These are phyloP conservation scores for Stegana nigrithorax DNA, from an alignment of 2,888 invertebrate genomes.

Conservation along the genomic window DNA sequence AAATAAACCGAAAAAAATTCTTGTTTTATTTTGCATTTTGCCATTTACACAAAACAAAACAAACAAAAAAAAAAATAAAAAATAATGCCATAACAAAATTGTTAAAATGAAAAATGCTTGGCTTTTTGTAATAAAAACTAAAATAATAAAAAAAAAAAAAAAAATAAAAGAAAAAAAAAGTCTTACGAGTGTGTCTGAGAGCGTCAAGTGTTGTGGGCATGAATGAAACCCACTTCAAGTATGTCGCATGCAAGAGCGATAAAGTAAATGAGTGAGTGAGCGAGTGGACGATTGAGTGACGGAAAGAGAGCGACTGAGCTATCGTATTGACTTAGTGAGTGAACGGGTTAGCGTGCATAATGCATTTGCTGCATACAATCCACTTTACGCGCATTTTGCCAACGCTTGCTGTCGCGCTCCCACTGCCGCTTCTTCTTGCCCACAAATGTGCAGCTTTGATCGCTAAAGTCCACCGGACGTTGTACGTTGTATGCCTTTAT, in stretches of 20 bases:
- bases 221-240: slow-evolving; percentile 45
- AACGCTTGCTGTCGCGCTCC: slow-evolving; percentile 1
- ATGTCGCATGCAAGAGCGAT: too few relatives aligned
- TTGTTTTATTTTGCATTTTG: background rate
- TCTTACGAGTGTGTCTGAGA: background rate
- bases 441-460: background rate
- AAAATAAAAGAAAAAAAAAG: background rate
- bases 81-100: background rate
- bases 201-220: slow-evolving; percentile 44
- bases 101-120: slow-evolving; percentile 17
- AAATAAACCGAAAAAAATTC: background rate
- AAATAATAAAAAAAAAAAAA: slow-evolving; percentile 7
- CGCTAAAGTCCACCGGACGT: slow-evolving; percentile 15
- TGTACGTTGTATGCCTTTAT: background rate
- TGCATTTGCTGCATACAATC: slow-evolving; percentile 39
- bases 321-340: background rate
- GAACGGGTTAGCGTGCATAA: background rate
- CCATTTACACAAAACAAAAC: background rate
- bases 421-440: background rate
- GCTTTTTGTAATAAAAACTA: slow-evolving; percentile 4
- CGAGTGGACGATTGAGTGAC: background rate
- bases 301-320: background rate
- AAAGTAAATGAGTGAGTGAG: background rate
- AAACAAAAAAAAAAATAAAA: background rate
- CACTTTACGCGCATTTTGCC: slow-evolving; percentile 44